phyloP scores from a whole-genome alignment of 53 echinoderm and acorn worm genomes.

The Apostichopus leukothele region DNA sequence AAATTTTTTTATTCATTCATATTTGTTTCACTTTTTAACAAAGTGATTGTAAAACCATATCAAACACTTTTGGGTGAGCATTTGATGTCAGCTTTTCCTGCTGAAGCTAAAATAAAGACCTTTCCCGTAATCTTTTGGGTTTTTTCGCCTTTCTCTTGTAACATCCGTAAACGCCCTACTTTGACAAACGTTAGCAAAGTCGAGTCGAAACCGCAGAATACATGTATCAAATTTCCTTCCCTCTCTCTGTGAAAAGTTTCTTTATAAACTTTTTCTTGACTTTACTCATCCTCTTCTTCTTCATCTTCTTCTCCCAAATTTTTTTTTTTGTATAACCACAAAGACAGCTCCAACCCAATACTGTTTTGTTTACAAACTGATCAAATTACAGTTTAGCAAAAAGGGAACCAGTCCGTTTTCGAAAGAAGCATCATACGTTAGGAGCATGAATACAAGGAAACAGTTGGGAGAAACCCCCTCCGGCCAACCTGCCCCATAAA shows the following conservation, averaged over 20 bases:
- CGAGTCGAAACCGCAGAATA: no score
- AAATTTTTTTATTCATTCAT: no score
- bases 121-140: no score
- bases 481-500: constrained; percentile 47
- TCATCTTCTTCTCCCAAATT: neutral
- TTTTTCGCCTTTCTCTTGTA: no score
- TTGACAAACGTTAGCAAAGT: no score
- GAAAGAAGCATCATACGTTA: constrained; percentile 47
- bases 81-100: no score
- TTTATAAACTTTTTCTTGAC: neutral
- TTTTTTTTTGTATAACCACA: neutral
- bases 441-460: constrained; percentile 43
- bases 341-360: constrained; percentile 47
- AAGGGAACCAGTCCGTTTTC: constrained; percentile 20
- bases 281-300: neutral
- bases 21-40: no score
- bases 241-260: neutral
- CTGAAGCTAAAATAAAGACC: no score
- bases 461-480: constrained; percentile 49
- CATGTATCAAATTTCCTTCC: no score
- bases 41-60: no score
- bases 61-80: no score
- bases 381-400: constrained; percentile 44
- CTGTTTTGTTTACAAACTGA: constrained; percentile 40
- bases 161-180: no score